Percentiles rank a stretch among this genome's conserved stretches.
These are phyloP conservation scores for Sminthopsis crassicaudata DNA, from an alignment of 2,113 vertebrate species.

Conservation along the genomic window DNA sequence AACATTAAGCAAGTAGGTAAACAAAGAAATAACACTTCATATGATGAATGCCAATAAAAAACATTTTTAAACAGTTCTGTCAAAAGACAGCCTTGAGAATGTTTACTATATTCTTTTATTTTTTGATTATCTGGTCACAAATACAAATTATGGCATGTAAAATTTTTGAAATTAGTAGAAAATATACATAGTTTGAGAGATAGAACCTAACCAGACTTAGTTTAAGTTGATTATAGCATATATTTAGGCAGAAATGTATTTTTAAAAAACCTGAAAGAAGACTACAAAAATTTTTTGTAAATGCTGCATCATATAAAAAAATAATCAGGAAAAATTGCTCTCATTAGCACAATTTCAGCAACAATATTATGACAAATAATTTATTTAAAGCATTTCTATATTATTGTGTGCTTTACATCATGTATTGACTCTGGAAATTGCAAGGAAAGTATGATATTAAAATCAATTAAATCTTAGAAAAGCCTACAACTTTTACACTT, in stretches of 20 bases:
- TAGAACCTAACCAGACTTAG: constrained; percentile 45
- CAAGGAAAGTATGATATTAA: constrained; percentile 49
- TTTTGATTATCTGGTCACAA: constrained; percentile 66
- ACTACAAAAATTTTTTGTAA: constrained; percentile 45
- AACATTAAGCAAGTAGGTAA: constrained; percentile 77
- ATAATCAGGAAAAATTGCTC: constrained; percentile 31
- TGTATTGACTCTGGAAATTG: constrained; percentile 37
- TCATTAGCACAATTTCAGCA: not conserved
- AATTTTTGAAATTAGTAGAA: constrained; percentile 68
- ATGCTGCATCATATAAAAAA: constrained; percentile 26
- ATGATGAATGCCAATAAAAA: constrained; percentile 73
- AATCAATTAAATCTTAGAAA: constrained; percentile 58
- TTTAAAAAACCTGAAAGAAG: constrained; percentile 42
- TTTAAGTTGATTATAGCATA: constrained; percentile 39
- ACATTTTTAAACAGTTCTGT: constrained; percentile 67
- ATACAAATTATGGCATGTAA: constrained; percentile 61
- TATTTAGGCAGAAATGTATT: constrained; percentile 55
- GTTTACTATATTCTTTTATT: constrained; percentile 47
- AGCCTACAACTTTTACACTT: constrained; percentile 61
- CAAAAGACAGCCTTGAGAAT: constrained; percentile 70
- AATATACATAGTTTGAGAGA: constrained; percentile 56
- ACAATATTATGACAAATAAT: constrained; percentile 28
- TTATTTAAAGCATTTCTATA: constrained; percentile 40
- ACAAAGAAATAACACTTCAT: constrained; percentile 76
- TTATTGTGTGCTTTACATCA: constrained; percentile 43